Evolutionary conservation across 2,797 vertebrate genomes (phyloP).

Genomic region (Simalia tracyae): DNA sequence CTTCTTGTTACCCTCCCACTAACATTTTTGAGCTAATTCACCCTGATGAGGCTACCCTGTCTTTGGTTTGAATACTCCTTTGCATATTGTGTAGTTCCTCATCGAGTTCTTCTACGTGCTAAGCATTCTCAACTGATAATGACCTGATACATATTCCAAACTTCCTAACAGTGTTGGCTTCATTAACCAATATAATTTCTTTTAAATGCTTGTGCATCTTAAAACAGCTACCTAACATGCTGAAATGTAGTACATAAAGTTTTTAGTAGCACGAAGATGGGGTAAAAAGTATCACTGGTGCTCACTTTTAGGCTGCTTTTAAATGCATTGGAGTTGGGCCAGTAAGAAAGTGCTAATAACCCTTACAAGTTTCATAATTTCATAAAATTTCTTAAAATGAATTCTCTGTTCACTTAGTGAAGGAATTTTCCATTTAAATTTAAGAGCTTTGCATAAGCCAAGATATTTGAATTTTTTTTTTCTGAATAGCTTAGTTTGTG

Average conservation of each 20-base stretch:
- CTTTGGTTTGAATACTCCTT: too few relatives aligned
- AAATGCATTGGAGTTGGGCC: not conserved
- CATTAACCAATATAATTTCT: not conserved
- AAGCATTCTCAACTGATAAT: not conserved
- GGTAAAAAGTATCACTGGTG: not conserved
- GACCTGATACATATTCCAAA: not conserved
- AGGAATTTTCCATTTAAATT: not conserved
- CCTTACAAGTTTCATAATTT: not conserved
- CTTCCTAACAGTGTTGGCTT: not conserved
- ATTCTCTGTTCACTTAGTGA: not conserved
- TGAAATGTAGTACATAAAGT: not conserved
- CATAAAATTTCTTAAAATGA: not conserved
- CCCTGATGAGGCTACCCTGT: too few relatives aligned
- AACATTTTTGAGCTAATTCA: too few relatives aligned
- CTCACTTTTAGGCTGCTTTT: not conserved
- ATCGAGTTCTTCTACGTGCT: too few relatives aligned
- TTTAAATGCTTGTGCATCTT: not conserved
- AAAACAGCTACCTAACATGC: not conserved
- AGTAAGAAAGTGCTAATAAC: not conserved
- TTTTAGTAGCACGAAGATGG: not conserved
- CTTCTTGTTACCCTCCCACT: too few relatives aligned
- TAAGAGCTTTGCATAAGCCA: not conserved
- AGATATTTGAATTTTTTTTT: not conserved
- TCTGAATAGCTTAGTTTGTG: not conserved
- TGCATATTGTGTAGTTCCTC: too few relatives aligned